Evolutionary conservation across 2,888 invertebrate genomes (phyloP).

Genomic region (Eubasilissa splendida): DNA sequence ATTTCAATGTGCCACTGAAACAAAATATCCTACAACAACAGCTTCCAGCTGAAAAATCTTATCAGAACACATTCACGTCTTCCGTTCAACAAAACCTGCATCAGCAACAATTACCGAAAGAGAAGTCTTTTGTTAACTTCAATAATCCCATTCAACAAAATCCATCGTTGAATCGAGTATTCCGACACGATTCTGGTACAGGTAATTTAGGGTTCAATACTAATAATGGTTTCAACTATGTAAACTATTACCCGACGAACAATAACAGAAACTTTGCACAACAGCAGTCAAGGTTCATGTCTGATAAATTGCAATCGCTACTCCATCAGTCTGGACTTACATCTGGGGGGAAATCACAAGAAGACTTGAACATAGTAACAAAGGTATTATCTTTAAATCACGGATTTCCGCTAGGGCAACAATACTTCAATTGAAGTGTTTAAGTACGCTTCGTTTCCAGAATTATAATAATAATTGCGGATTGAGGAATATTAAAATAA

Average conservation of each 20-base stretch:
- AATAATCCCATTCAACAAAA: constrained; percentile 61
- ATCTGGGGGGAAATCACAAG: constrained; percentile 72
- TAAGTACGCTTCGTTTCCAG: no score
- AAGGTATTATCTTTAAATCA: constrained; percentile 87
- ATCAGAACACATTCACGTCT: constrained; percentile 61
- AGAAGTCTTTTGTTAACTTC: constrained; percentile 61
- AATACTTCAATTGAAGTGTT: constrained; percentile 6
- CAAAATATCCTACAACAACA: constrained; percentile 63
- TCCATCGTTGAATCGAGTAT: constrained; percentile 64
- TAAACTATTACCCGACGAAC: constrained; percentile 60
- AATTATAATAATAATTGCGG: no score
- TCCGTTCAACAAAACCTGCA: constrained; percentile 59
- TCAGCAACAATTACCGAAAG: constrained; percentile 62
- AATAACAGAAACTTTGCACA: constrained; percentile 50
- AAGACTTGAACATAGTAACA: constrained; percentile 86
- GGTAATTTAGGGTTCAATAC: constrained; percentile 78
- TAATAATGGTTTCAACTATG: constrained; percentile 66
- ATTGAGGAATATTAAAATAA: no score
- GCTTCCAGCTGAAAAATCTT: constrained; percentile 61
- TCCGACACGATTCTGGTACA: constrained; percentile 74
- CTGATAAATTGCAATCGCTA: constrained; percentile 76
- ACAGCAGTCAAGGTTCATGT: constrained; percentile 49
- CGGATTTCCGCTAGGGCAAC: constrained; percentile 70
- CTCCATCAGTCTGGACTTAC: constrained; percentile 79
- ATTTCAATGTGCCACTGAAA: constrained; percentile 61